Conservation (phyloP, 2,888 invertebrate species). For the Pollenia amentaria region DNA sequence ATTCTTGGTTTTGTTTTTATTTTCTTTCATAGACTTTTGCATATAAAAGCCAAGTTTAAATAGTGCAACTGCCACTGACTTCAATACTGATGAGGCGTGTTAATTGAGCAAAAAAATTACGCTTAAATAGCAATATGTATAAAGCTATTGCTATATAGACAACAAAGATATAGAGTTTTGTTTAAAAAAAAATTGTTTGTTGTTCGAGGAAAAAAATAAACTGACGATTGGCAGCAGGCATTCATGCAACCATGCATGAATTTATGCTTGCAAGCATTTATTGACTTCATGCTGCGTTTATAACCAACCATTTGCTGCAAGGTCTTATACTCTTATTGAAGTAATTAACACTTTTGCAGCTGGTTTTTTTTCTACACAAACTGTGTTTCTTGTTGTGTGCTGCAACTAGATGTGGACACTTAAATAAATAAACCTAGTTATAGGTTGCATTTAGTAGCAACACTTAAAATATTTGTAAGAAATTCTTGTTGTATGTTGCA, state of each 20-base stretch:
- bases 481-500: not conserved
- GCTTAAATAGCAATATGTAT: constrained; percentile 8
- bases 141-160: constrained; percentile 24
- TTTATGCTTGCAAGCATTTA: constrained; percentile 67
- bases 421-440: constrained; percentile 47
- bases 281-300: constrained; percentile 65
- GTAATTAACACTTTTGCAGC: constrained; percentile 75
- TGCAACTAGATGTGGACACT: constrained; percentile 33
- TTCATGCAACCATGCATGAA: constrained; percentile 64
- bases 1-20: constrained; percentile 39
- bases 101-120: constrained; percentile 70
- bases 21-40: constrained; percentile 33
- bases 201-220: constrained; percentile 3
- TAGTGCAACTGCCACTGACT: constrained; percentile 68
- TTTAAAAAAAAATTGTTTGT: constrained; percentile 9
- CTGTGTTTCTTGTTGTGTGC: not conserved
- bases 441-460: constrained; percentile 7
- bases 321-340: constrained; percentile 67
- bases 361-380: constrained; percentile 42
- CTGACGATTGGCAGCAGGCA: constrained; percentile 58
- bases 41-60: constrained; percentile 62
- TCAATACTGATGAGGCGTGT: constrained; percentile 71
- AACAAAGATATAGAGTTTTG: constrained; percentile 22
- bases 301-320: constrained; percentile 58
- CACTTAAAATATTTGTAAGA: constrained; percentile 12